These are phyloP conservation scores for Chaetogeoica ovagalla DNA, from an alignment of 2,888 invertebrate species.

Conservation along the genomic window DNA sequence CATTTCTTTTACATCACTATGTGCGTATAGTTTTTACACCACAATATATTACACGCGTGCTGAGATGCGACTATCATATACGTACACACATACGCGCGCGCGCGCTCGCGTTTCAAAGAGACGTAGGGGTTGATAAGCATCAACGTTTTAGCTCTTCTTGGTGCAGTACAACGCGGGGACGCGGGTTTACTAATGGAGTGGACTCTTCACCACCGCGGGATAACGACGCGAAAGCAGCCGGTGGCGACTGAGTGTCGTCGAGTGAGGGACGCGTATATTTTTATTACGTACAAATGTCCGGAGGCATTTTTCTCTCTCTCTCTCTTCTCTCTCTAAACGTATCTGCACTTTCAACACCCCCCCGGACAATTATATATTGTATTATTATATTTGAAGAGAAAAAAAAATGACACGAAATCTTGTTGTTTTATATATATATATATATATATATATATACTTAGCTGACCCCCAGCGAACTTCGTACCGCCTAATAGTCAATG, in stretches of 20 bases:
- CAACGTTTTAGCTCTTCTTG: constrained; percentile 15
- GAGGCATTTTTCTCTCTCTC: neutral
- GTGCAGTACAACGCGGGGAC: neutral
- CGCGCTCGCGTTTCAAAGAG: neutral
- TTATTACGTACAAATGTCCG: neutral
- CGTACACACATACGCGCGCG: too few species aligned
- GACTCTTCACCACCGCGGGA: neutral
- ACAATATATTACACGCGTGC: neutral
- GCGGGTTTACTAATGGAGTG: constrained; percentile 34
- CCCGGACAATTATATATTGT: neutral
- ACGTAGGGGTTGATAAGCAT: constrained; percentile 15
- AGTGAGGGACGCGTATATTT: too few species aligned
- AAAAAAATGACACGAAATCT: neutral
- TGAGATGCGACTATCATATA: neutral
- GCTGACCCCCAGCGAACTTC: too few species aligned
- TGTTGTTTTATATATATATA: constrained; percentile 2
- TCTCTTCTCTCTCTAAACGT: neutral
- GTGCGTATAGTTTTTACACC: too few species aligned
- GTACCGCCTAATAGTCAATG: too few species aligned
- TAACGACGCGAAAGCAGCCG: neutral
- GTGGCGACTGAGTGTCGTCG: too few species aligned
- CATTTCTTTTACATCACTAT: too few species aligned
- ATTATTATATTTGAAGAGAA: neutral
- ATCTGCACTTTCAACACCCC: neutral
- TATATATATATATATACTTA: neutral